Conservation (phyloP, 2,888 invertebrate species). For the Philhelius pedissequus region DNA sequence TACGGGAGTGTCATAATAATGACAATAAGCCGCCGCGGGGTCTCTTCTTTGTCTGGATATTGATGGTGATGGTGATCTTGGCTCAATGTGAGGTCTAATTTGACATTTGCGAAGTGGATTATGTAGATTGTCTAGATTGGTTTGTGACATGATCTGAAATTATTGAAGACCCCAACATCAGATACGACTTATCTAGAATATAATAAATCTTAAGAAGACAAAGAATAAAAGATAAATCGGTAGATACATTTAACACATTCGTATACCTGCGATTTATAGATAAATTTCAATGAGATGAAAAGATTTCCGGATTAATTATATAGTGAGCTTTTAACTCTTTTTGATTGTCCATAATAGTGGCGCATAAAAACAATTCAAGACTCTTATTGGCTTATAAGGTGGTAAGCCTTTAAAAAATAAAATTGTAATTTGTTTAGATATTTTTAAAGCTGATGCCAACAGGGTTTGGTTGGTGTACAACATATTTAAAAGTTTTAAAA, state of each 20-base stretch:
- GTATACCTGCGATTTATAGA: too few relatives aligned
- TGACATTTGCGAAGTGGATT: constrained; percentile 50
- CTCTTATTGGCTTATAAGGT: too few relatives aligned
- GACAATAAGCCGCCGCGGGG: constrained; percentile 46
- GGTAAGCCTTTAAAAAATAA: too few relatives aligned
- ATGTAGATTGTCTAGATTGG: constrained; percentile 45
- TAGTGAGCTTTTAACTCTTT: too few relatives aligned
- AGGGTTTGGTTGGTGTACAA: too few relatives aligned
- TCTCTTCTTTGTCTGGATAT: constrained; percentile 22
- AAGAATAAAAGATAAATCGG: not conserved
- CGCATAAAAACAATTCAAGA: too few relatives aligned
- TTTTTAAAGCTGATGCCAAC: too few relatives aligned
- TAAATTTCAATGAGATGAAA: too few relatives aligned
- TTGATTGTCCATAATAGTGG: too few relatives aligned
- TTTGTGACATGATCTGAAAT: constrained; percentile 7
- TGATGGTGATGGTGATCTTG: not conserved
- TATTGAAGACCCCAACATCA: not conserved
- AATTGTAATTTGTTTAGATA: too few relatives aligned
- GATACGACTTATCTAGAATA: not conserved
- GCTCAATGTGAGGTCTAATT: constrained; percentile 53
- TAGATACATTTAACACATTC: not conserved
- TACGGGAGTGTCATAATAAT: constrained; percentile 53
- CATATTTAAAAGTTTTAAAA: too few relatives aligned
- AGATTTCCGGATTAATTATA: too few relatives aligned
- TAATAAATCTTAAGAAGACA: not conserved